These are phyloP conservation scores for Hylaea fasciaria DNA, from an alignment of 2,888 invertebrate genomes.

Conservation along the genomic window DNA sequence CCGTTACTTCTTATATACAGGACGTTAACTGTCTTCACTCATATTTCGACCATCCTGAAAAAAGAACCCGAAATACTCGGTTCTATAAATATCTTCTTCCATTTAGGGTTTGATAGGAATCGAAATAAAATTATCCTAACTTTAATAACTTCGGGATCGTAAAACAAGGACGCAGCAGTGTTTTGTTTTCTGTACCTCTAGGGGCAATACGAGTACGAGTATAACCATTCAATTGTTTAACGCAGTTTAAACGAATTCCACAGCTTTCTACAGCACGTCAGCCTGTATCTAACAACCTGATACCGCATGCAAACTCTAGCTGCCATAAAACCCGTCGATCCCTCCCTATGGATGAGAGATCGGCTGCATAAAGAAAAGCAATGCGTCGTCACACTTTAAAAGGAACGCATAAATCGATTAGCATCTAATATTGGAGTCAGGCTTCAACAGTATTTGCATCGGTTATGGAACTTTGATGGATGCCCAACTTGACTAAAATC, in stretches of 20 bases:
- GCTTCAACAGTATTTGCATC: slow-evolving; percentile 40
- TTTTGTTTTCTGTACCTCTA: background rate
- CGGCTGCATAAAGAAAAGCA: slow-evolving; percentile 53
- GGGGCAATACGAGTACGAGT: too few species aligned
- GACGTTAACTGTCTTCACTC: slow-evolving; percentile 47
- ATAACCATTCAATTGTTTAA: background rate
- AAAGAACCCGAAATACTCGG: background rate
- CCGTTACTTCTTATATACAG: slow-evolving; percentile 62
- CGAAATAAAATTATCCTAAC: too few species aligned
- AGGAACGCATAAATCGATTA: slow-evolving; percentile 49
- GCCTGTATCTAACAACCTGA: slow-evolving; percentile 41
- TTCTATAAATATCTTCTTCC: too few species aligned
- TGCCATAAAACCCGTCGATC: slow-evolving; percentile 56
- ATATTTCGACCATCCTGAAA: slow-evolving; percentile 29
- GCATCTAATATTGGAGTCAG: slow-evolving; percentile 43
- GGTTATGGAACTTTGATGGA: slow-evolving; percentile 39
- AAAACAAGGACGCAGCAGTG: too few species aligned
- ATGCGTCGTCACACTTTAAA: slow-evolving; percentile 54
- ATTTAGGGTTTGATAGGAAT: too few species aligned
- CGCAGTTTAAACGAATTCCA: background rate
- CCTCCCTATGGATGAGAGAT: slow-evolving; percentile 54
- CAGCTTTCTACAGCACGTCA: slow-evolving; percentile 19
- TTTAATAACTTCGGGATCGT: too few species aligned
- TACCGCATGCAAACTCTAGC: slow-evolving; percentile 65
- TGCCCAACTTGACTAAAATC: slow-evolving; percentile 35